A percentile compares a stretch with the other conserved stretches of the same genome.
Evolutionary conservation across 2,888 invertebrate species (phyloP).

Genomic region (Pasiphila rectangulata): DNA sequence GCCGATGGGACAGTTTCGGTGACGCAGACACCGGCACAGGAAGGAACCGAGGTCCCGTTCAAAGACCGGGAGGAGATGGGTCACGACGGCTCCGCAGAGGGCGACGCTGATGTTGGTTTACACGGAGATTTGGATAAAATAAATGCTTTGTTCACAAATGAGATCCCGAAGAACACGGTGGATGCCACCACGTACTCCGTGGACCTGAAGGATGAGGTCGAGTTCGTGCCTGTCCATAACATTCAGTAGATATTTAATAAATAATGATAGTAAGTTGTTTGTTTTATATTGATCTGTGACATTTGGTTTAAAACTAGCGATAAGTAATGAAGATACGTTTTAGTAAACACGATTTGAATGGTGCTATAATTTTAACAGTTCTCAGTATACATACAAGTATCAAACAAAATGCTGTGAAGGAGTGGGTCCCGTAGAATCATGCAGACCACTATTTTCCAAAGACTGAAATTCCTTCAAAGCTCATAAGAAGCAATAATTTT

Average conservation of each 20-base stretch:
- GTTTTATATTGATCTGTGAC: background rate
- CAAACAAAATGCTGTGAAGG: too few relatives aligned
- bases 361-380: too few relatives aligned
- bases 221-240: slow-evolving; percentile 61
- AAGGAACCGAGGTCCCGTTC: slow-evolving; percentile 26
- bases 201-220: slow-evolving; percentile 58
- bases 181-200: slow-evolving; percentile 69
- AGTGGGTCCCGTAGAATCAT: too few relatives aligned
- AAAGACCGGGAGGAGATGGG: slow-evolving; percentile 56
- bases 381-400: too few relatives aligned
- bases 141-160: slow-evolving; percentile 46
- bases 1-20: background rate
- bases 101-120: slow-evolving; percentile 50
- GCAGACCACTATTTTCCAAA: too few relatives aligned
- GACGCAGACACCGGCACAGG: slow-evolving; percentile 23
- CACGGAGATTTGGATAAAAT: slow-evolving; percentile 37
- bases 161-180: slow-evolving; percentile 39
- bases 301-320: background rate
- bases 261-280: slow-evolving; percentile 1
- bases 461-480: too few relatives aligned
- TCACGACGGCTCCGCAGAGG: slow-evolving; percentile 18
- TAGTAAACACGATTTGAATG: too few relatives aligned
- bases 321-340: too few relatives aligned
- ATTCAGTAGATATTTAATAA: background rate
- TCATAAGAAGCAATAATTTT: too few relatives aligned